Evolutionary conservation across 2,113 vertebrate species (phyloP).

Genomic region (Azemiops feae): DNA sequence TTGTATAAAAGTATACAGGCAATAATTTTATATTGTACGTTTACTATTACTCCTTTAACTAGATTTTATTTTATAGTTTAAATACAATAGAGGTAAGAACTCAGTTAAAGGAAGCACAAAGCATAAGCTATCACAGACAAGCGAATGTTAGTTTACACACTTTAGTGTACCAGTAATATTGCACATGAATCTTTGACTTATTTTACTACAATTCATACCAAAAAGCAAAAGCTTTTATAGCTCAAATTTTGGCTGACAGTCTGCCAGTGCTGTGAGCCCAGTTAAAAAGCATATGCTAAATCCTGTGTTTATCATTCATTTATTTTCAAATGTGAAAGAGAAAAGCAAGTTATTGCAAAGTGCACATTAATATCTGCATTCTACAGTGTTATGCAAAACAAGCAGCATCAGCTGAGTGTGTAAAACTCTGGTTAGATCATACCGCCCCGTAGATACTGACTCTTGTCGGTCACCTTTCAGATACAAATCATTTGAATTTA

Average conservation of each 20-base stretch:
- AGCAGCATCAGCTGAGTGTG: constrained; percentile 82
- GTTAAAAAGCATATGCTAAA: constrained; percentile 64
- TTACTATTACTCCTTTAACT: constrained; percentile 39
- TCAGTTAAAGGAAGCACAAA: constrained; percentile 56
- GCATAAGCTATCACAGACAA: constrained; percentile 43
- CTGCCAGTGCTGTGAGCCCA: constrained; percentile 67
- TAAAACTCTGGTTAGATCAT: constrained; percentile 86
- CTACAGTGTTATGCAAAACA: constrained; percentile 70
- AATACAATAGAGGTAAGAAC: constrained; percentile 60
- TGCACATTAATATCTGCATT: constrained; percentile 67
- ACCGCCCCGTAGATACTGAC: constrained; percentile 92
- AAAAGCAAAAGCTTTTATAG: constrained; percentile 29
- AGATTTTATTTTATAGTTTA: constrained; percentile 22
- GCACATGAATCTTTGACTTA: constrained; percentile 31
- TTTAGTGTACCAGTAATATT: background rate
- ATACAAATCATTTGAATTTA: constrained; percentile 88
- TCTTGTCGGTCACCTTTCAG: constrained; percentile 97
- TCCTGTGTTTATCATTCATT: constrained; percentile 56
- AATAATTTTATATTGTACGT: constrained; percentile 12
- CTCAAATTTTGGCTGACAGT: constrained; percentile 51
- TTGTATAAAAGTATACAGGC: constrained; percentile 43
- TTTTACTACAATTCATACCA: constrained; percentile 44
- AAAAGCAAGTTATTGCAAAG: constrained; percentile 71
- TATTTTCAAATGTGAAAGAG: constrained; percentile 70
- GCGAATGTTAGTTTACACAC: constrained; percentile 46